Percentiles rank a stretch among this genome's conserved stretches.
These are phyloP conservation scores for Takifugu rubripes DNA, from an alignment of 2,797 vertebrate species.

Conservation along the genomic window DNA sequence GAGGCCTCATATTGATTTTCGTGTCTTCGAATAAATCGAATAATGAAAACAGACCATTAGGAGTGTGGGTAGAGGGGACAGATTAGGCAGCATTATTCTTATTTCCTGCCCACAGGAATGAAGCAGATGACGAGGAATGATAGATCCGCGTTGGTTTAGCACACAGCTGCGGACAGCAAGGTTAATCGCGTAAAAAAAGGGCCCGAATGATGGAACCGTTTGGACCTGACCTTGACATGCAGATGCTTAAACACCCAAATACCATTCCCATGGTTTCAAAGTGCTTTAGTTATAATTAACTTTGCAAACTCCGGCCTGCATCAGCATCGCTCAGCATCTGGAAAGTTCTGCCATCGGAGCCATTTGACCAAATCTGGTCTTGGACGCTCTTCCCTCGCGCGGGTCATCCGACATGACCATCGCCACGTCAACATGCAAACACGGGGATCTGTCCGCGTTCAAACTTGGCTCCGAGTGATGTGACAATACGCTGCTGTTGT, in stretches of 20 bases:
- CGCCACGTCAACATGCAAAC: too few relatives aligned
- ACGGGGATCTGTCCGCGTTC: background rate
- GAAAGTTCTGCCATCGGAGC: too few relatives aligned
- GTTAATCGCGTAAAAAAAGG: too few relatives aligned
- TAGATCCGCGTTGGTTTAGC: constrained; percentile 21
- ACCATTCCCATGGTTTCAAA: too few relatives aligned
- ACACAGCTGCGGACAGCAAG: constrained; percentile 36
- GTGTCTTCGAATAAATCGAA: constrained; percentile 35
- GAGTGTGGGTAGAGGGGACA: constrained; percentile 14
- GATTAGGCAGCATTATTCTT: constrained; percentile 16
- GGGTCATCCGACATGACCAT: too few relatives aligned
- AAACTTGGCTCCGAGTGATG: constrained; percentile 8
- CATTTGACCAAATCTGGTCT: too few relatives aligned
- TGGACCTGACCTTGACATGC: constrained; percentile 39
- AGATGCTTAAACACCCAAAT: constrained; percentile 8
- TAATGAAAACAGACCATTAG: constrained; percentile 28
- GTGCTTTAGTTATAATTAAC: too few relatives aligned
- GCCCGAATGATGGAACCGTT: constrained; percentile 48
- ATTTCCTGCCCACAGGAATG: constrained; percentile 26
- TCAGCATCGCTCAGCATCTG: too few relatives aligned
- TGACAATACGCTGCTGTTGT: constrained; percentile 9
- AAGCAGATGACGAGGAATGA: constrained; percentile 38
- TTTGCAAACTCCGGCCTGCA: too few relatives aligned
- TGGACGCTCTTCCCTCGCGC: too few relatives aligned
- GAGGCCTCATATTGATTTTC: constrained; percentile 47